Conservation (phyloP, 2,113 vertebrate genomes). For the Crotalus horridus region DNA sequence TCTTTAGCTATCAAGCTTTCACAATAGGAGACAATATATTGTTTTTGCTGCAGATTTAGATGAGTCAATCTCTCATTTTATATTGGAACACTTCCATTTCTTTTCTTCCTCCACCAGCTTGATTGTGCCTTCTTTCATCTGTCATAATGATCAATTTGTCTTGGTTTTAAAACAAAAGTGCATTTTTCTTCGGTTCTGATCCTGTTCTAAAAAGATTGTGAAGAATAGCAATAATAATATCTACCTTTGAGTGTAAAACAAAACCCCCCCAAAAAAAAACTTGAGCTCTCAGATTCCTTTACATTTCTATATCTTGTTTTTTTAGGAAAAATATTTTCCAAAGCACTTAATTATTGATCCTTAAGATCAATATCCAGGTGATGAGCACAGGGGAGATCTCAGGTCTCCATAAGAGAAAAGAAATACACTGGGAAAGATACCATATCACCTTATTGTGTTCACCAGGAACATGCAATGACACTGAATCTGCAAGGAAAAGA, state of each 20-base stretch:
- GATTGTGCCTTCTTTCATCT: not conserved
- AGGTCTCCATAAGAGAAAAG: not conserved
- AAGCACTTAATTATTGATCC: not conserved
- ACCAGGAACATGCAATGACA: not conserved
- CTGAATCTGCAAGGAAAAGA: not conserved
- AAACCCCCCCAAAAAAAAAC: not conserved
- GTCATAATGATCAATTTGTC: constrained; percentile 22
- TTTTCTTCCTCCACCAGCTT: not conserved
- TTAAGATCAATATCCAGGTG: not conserved
- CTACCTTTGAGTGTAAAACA: not conserved
- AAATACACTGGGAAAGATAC: not conserved
- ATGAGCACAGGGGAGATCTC: not conserved
- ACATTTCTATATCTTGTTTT: not conserved
- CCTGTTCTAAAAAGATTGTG: constrained; percentile 13
- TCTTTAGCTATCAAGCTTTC: constrained; percentile 40
- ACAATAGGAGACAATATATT: constrained; percentile 40
- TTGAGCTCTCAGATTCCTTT: not conserved
- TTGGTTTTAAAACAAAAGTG: constrained; percentile 21
- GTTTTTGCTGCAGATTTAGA: constrained; percentile 29
- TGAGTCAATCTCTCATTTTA: constrained; percentile 47
- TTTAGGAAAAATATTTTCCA: not conserved
- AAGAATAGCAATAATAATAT: constrained; percentile 14
- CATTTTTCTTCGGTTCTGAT: constrained; percentile 32
- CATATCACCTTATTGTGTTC: not conserved
- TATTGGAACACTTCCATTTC: constrained; percentile 35